Evolutionary conservation across 92 coral and sea anemone genomes (phyloP), one percentile per base, ranked within the genome.

Genomic region (Diadumene lineata): DNA sequence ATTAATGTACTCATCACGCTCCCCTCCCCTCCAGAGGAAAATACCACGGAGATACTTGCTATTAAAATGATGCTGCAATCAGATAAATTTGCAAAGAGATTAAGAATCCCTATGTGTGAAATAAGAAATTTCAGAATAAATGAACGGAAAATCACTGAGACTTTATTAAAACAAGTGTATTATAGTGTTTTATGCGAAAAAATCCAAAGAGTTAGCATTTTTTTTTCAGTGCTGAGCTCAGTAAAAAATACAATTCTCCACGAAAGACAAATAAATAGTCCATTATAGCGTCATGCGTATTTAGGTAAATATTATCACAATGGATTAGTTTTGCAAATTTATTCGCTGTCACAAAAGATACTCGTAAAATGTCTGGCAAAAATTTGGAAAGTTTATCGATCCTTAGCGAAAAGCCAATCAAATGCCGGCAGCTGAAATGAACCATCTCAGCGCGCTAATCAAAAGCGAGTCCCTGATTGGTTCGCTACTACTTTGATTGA

Each of bases 401-500:
- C 38, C 60, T 44, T 60, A 43, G 56, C 71, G 29, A 43, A 78
- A 82, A 68, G 83, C 87, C 91, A 82, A 58, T 81, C 77, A 50
- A 62, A 43, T 44, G 84, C 63, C 31, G 69, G 62, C 88, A 82
- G 84, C 85, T 78, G 91, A 86, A 83, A 61, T 79, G 64, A 81
- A 81, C 69, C 72, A 26, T 72, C 81, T 87, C 78, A 69, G 88
- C 82, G 81, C 84, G 82, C 64, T 68, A 78, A 78, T 78, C 78
- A 57, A 31, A 38, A 51, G 69, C 19, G 58, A 81, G 48, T 34
- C 28, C 58, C 44, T 71, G 81, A 91, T 91, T 91, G 97, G 97
- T 58, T 74, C 83, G 66, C 74, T 29, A 22, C n/a, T 17, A 57
- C 68, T 84, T 58, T 91, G 97, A 91, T 91, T 91, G 97, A 87